Base-by-base conservation (phyloP, 1,140 invertebrate species). In the Cyrtorhinus lividipennis region DNA sequence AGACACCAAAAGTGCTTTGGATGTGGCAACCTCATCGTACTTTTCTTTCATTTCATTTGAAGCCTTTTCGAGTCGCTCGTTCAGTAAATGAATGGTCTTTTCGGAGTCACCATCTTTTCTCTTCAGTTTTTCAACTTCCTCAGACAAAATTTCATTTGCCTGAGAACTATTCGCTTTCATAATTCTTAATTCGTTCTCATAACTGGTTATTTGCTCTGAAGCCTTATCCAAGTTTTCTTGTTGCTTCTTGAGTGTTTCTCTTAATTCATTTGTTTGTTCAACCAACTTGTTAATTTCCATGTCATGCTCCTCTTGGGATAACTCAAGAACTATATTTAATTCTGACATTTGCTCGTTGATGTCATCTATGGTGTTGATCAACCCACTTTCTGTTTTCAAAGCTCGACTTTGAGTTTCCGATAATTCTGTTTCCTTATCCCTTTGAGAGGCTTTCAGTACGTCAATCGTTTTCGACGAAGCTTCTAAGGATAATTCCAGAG, bases 101-200 rank as follows among this genome's bases (percentile, higher is more conserved):
- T 66, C 67, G 2, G 69, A 24, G 53, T 71, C 62, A 26, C 48
- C 69, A 56, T 67, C 61, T 27, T 66, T 68, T 0, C 58, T 25
- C 13, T 58, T 68, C 65, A 3, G 68, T 30, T 24, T 71, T 65
- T 26, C 69, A 67, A 23, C 13, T 12, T 61, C 59, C 59, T 27
- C 59, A 12, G 20, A 53, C 10, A 53, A 20, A 12, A 20, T 5
- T 15, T 22, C 20, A 22, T 20, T 53, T 22, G 20, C 20, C 20
- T 53, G 5, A 8, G 48, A 53, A 20, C 48, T 53, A 12, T 53
- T 53, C 5, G 10, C 48, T 53, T 20, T 22, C 8, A 22, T 20
- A 8, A 22, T 53, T 20, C 20, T 53, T 20, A 53, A 20, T 12
- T 53, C 48, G 5, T 53, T 22, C 15, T 10, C 22, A 65, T 68